A percentile compares a stretch with the other conserved stretches of the same genome.
These are phyloP conservation scores for Quadroppia sp. DNA, from an alignment of 2,888 invertebrate genomes.

Conservation along the genomic window DNA sequence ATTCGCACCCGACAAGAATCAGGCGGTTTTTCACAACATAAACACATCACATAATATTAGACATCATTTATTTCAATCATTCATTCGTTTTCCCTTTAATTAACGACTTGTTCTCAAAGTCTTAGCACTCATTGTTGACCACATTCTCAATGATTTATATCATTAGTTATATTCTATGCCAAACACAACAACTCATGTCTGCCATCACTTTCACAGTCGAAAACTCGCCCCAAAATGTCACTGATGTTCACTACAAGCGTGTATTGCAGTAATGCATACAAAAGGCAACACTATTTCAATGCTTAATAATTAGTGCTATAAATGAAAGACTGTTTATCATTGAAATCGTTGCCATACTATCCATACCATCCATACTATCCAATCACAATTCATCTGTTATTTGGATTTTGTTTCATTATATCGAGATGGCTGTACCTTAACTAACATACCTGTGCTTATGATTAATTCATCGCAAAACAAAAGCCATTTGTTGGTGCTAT, in stretches of 20 bases:
- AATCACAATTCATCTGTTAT: background rate
- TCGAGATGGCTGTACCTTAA: conserved; percentile 3
- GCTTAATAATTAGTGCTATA: background rate
- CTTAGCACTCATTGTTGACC: background rate
- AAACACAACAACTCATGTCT: conserved; percentile 3
- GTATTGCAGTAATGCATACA: conserved; percentile 23
- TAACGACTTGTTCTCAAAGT: background rate
- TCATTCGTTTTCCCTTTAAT: background rate
- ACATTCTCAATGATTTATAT: background rate
- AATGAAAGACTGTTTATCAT: background rate
- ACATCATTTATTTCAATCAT: background rate
- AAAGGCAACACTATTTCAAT: background rate
- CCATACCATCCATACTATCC: background rate
- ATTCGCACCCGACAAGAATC: conserved; percentile 10
- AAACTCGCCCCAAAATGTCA: conserved; percentile 16
- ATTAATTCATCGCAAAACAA: too few species aligned
- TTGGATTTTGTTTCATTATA: background rate
- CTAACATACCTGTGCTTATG: background rate
- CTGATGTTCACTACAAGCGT: background rate
- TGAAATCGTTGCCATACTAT: background rate
- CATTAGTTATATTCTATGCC: background rate
- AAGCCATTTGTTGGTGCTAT: too few species aligned
- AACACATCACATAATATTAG: conserved; percentile 3
- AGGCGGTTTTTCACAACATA: conserved; percentile 13
- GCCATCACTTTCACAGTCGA: background rate